These are phyloP conservation scores for Sinocyclocheilus anshuiensis DNA, from an alignment of 2,113 vertebrate species.

Conservation along the genomic window DNA sequence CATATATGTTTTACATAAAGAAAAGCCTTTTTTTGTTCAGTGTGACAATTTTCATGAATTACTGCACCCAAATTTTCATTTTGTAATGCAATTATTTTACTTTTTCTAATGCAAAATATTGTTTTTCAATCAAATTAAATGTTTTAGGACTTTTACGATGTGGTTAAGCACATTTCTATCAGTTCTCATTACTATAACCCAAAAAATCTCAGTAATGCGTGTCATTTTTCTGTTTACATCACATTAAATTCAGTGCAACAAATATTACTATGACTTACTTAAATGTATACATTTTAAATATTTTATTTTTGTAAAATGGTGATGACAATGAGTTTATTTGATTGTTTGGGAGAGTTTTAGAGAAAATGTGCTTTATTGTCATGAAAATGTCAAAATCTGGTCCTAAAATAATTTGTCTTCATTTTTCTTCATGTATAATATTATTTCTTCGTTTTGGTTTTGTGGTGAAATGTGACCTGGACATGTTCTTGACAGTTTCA, in stretches of 20 bases:
- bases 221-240: not conserved
- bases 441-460: not conserved
- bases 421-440: not conserved
- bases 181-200: not conserved
- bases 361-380: not conserved
- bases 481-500: not conserved
- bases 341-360: not conserved
- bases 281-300: not conserved
- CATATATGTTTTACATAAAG: not conserved
- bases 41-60: not conserved
- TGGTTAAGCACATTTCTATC: not conserved
- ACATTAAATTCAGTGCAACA: not conserved
- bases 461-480: slow-evolving; percentile 1
- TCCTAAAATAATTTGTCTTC: not conserved
- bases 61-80: not conserved
- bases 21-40: not conserved
- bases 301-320: not conserved
- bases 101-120: not conserved
- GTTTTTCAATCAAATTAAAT: not conserved
- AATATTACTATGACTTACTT: not conserved
- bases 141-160: not conserved
- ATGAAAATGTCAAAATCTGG: not conserved
- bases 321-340: not conserved
- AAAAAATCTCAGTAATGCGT: not conserved
- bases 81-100: not conserved